Conservation (phyloP, 2,113 vertebrate genomes). For the Pachypanchax playfairii region DNA sequence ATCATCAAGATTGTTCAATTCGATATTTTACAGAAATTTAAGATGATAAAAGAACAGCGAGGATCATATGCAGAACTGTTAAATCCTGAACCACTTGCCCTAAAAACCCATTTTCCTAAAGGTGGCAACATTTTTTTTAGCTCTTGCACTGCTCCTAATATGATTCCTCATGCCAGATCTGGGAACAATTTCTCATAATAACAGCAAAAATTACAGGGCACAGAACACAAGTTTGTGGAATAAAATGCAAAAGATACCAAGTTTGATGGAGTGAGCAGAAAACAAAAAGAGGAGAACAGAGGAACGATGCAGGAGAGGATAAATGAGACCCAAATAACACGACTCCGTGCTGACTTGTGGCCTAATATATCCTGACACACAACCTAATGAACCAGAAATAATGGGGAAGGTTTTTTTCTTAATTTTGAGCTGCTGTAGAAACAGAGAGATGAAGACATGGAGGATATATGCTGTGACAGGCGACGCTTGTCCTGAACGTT, state of each 20-base stretch:
- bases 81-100: conserved; percentile 40
- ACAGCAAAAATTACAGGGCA: conserved; percentile 27
- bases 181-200: conserved; percentile 24
- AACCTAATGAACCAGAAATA: conserved; percentile 42
- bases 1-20: too few relatives aligned
- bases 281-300: conserved; percentile 2
- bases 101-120: conserved; percentile 53
- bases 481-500: conserved; percentile 13
- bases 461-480: conserved; percentile 25
- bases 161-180: conserved; percentile 13
- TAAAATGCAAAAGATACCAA: conserved; percentile 34
- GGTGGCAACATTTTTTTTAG: conserved; percentile 28
- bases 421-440: conserved; percentile 28
- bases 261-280: conserved; percentile 5
- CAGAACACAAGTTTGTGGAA: conserved; percentile 7
- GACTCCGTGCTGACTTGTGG: conserved; percentile 13
- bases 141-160: conserved; percentile 8
- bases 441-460: conserved; percentile 1
- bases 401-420: conserved; percentile 30
- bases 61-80: conserved; percentile 38
- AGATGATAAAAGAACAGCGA: conserved; percentile 17
- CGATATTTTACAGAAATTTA: too few relatives aligned
- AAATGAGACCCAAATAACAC: conserved; percentile 13
- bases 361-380: conserved; percentile 32
- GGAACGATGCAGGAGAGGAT: not conserved